These are phyloP conservation scores for Gastrophysa polygoni DNA, from an alignment of 2,888 invertebrate species.

Conservation along the genomic window DNA sequence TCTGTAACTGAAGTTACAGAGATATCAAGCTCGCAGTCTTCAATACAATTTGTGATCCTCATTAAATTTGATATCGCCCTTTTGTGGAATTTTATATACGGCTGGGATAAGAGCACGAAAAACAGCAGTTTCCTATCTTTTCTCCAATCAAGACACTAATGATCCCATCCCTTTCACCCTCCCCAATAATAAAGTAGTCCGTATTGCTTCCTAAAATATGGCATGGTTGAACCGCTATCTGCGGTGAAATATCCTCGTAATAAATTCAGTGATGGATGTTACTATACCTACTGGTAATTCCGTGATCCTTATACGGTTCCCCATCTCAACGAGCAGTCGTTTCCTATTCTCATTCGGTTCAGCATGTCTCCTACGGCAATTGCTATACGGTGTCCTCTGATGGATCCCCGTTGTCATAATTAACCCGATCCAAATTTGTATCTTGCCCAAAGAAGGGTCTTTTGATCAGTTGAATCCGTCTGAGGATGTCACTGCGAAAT, in stretches of 20 bases:
- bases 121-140: background rate
- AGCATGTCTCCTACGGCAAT: too few species aligned
- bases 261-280: constrained; percentile 15
- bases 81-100: background rate
- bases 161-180: background rate
- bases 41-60: background rate
- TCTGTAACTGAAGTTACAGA: too few species aligned
- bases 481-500: too few species aligned
- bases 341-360: too few species aligned
- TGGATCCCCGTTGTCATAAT: too few species aligned
- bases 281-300: background rate
- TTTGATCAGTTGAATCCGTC: too few species aligned
- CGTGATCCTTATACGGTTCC: constrained; percentile 3
- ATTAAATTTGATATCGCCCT: background rate
- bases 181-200: background rate
- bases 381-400: too few species aligned
- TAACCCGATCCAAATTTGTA: too few species aligned
- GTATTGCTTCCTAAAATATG: constrained; percentile 11
- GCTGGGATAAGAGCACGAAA: background rate
- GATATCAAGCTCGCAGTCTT: too few species aligned
- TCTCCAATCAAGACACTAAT: background rate
- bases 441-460: too few species aligned
- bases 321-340: background rate
- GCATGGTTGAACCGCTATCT: constrained; percentile 12
- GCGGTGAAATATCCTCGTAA: constrained; percentile 12